Percentiles rank a stretch among this genome's conserved stretches.
phyloP scores from a whole-genome alignment of 2,797 vertebrate species.

The Dryobates pubescens region DNA sequence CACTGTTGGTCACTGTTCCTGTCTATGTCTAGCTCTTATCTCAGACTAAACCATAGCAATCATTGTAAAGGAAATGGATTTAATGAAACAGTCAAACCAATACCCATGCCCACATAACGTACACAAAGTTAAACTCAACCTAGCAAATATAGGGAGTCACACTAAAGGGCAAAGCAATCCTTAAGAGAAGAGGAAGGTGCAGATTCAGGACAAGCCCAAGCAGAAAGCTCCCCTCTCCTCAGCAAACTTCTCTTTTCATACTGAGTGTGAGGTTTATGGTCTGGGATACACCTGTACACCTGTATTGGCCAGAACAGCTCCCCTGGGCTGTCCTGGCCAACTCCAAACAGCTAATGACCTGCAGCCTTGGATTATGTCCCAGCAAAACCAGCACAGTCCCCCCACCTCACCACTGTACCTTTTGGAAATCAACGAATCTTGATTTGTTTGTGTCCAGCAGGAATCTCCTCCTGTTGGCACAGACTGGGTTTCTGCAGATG shows the following conservation, averaged over 20 bases:
- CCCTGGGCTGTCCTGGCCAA: too few species aligned
- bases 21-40: too few species aligned
- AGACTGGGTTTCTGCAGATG: constrained; percentile 97
- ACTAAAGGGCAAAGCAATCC: background rate
- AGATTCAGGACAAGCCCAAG: background rate
- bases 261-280: too few species aligned
- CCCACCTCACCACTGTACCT: constrained; percentile 78
- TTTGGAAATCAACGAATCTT: constrained; percentile 98
- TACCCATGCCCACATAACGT: background rate
- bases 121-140: background rate
- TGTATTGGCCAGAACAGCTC: too few species aligned
- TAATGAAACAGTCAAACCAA: background rate
- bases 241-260: too few species aligned
- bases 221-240: background rate
- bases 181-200: background rate
- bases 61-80: background rate
- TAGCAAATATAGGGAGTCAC: background rate
- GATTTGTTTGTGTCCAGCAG: constrained; percentile 98
- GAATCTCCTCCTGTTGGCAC: constrained; percentile 94
- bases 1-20: background rate
- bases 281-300: too few species aligned
- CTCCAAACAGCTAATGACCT: too few species aligned
- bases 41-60: too few species aligned
- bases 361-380: too few species aligned
- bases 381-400: too few species aligned